These are phyloP conservation scores for Haemorhous mexicanus DNA, from an alignment of 2,113 vertebrate species.

Conservation along the genomic window DNA sequence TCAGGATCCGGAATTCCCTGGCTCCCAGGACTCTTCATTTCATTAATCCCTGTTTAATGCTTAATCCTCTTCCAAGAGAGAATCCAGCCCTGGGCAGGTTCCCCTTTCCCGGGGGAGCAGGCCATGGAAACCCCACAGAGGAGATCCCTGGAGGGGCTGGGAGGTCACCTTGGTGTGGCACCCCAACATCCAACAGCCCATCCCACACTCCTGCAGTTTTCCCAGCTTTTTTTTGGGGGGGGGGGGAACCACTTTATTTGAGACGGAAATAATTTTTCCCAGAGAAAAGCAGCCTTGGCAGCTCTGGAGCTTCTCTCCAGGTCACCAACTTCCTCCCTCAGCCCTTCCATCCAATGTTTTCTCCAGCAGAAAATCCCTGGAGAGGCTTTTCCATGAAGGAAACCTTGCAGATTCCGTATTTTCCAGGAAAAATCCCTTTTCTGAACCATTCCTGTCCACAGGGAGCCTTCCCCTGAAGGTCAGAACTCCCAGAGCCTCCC, in stretches of 20 bases:
- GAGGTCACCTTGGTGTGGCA: background rate
- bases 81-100: background rate
- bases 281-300: background rate
- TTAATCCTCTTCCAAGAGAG: background rate
- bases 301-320: background rate
- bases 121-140: background rate
- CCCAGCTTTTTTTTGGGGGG: background rate
- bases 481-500: background rate
- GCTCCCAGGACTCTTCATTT: background rate
- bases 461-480: background rate
- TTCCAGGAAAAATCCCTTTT: background rate
- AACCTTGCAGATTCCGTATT: accelerated
- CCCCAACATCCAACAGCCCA: background rate
- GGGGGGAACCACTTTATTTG: background rate
- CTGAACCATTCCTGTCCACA: background rate
- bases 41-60: slow-evolving; percentile 21
- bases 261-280: accelerated
- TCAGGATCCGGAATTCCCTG: background rate
- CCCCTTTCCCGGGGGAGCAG: background rate
- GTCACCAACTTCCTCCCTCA: background rate
- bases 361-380: background rate
- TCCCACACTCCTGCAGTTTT: background rate
- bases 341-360: background rate
- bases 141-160: background rate
- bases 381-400: background rate